Conservation (phyloP, 2,888 invertebrate genomes). For the Drosophila affinis region DNA sequence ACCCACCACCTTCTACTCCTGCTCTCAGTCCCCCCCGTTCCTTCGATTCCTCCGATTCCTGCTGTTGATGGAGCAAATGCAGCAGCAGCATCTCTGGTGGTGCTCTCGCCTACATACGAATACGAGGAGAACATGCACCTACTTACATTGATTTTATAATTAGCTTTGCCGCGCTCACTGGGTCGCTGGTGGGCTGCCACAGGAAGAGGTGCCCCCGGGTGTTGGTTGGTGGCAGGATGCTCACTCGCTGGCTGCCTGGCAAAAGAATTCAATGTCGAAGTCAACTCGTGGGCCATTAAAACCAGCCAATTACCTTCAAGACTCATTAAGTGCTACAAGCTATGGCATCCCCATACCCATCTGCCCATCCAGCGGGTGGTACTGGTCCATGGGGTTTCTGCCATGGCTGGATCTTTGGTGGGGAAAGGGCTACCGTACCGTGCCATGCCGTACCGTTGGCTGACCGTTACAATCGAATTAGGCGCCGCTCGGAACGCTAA, state of each 20-base stretch:
- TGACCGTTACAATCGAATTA: conserved; percentile 76
- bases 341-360: conserved; percentile 15
- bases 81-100: neutral
- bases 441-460: conserved; percentile 53
- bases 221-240: conserved; percentile 4
- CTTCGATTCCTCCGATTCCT: neutral
- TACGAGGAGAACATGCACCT: conserved; percentile 31
- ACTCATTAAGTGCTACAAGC: conserved; percentile 71
- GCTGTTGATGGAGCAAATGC: neutral
- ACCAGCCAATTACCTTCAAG: conserved; percentile 75
- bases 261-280: conserved; percentile 57
- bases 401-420: neutral
- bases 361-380: neutral
- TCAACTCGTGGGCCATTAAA: conserved; percentile 69
- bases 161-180: conserved; percentile 51
- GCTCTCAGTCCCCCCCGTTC: neutral
- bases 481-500: conserved; percentile 67
- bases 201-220: conserved; percentile 7
- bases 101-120: conserved; percentile 13
- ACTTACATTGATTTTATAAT: conserved; percentile 74
- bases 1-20: neutral
- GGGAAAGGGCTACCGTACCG: conserved; percentile 30
- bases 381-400: neutral
- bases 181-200: neutral
- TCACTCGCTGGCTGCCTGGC: conserved; percentile 21